phyloP scores from a whole-genome alignment of 2,797 vertebrate species.

The Pagetopsis macropterus region DNA sequence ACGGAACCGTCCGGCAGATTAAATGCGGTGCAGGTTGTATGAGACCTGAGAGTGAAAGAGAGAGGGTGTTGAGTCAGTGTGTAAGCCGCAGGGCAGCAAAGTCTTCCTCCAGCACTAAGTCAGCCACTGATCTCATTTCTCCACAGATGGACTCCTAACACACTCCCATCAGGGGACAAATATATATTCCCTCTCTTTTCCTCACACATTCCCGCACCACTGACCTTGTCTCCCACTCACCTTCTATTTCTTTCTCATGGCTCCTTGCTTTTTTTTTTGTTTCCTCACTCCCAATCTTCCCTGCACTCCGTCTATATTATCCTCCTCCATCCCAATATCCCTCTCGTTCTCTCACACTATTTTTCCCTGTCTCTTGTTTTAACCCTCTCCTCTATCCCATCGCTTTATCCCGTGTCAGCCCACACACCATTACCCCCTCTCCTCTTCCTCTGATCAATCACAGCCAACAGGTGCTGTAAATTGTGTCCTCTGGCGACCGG shows the following conservation, averaged over 20 bases:
- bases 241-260: slow-evolving; percentile 29
- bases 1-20: slow-evolving; percentile 59
- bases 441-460: slow-evolving; percentile 73
- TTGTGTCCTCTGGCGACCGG: slow-evolving; percentile 61
- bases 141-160: slow-evolving; percentile 79
- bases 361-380: slow-evolving; percentile 51
- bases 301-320: slow-evolving; percentile 66
- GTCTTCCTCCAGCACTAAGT: slow-evolving; percentile 75
- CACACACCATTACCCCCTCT: slow-evolving; percentile 66
- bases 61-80: slow-evolving; percentile 67
- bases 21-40: slow-evolving; percentile 73
- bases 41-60: slow-evolving; percentile 55
- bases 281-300: slow-evolving; percentile 29
- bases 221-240: slow-evolving; percentile 47
- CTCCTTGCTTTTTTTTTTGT: slow-evolving; percentile 32
- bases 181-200: slow-evolving; percentile 67
- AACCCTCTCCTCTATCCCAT: slow-evolving; percentile 63
- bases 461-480: slow-evolving; percentile 77
- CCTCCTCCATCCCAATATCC: slow-evolving; percentile 48
- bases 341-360: slow-evolving; percentile 34
- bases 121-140: slow-evolving; percentile 80
- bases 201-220: slow-evolving; percentile 59
- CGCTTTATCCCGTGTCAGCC: slow-evolving; percentile 56
- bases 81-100: slow-evolving; percentile 75
- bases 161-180: slow-evolving; percentile 75